These are phyloP conservation scores for Hexactinellida sp. DNA, from an alignment of 37 sponge, comb jelly and placozoan species.

Conservation along the genomic window DNA sequence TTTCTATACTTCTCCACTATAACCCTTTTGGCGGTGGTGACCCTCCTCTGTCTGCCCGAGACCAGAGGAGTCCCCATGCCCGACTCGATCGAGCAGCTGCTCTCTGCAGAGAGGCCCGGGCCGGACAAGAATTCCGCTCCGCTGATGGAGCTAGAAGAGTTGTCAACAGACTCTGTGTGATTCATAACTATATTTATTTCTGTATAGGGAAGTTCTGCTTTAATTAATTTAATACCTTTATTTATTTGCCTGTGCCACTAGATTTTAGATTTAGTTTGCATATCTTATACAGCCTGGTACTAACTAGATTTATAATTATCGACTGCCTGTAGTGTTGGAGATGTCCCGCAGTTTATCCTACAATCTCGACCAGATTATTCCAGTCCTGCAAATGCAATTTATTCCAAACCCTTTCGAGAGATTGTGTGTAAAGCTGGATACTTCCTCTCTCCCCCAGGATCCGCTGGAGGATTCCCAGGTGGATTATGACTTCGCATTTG, in stretches of 20 bases:
- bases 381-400: neutral
- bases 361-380: neutral
- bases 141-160: too few species aligned
- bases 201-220: too few species aligned
- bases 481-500: neutral
- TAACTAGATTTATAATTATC: too few species aligned
- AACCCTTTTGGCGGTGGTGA: neutral
- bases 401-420: neutral
- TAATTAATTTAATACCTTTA: too few species aligned
- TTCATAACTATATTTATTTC: too few species aligned
- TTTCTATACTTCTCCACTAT: neutral
- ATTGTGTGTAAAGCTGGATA: neutral
- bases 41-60: neutral
- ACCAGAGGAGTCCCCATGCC: neutral
- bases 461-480: neutral
- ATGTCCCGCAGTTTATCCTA: neutral
- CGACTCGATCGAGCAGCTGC: neutral
- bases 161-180: too few species aligned
- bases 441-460: neutral
- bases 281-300: too few species aligned
- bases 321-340: too few species aligned
- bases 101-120: neutral
- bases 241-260: too few species aligned
- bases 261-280: too few species aligned
- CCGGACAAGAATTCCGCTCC: too few species aligned